Conservation (phyloP, 2,113 vertebrate genomes). For the Pachypanchax playfairii region DNA sequence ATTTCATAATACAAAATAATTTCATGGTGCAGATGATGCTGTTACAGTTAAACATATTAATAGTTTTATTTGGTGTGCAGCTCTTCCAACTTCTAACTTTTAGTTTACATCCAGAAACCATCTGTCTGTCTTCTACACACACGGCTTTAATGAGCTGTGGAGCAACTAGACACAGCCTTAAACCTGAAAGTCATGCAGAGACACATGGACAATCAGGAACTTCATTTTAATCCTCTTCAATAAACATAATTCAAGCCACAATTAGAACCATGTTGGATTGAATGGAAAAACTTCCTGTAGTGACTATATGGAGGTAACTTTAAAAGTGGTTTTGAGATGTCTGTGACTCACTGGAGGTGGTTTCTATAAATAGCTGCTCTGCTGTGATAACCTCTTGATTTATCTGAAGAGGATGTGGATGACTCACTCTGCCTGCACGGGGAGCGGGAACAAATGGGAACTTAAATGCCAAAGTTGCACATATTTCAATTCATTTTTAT, state of each 20-base stretch:
- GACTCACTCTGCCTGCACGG: slow-evolving; percentile 68
- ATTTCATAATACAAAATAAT: neutral
- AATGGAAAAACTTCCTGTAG: slow-evolving; percentile 47
- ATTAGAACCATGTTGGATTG: slow-evolving; percentile 35
- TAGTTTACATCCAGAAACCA: no score
- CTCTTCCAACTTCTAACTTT: neutral
- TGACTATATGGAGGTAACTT: slow-evolving; percentile 45
- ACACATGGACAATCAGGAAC: neutral
- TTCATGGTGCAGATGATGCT: slow-evolving; percentile 1
- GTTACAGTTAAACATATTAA: neutral
- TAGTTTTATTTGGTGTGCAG: slow-evolving; percentile 5
- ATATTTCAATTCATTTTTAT: no score
- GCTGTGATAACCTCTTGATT: slow-evolving; percentile 77
- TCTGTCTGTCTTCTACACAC: no score
- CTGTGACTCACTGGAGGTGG: slow-evolving; percentile 51
- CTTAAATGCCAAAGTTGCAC: slow-evolving; percentile 4
- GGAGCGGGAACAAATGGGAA: slow-evolving; percentile 42
- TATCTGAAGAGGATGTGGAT: slow-evolving; percentile 75
- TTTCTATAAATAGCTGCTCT: slow-evolving; percentile 75
- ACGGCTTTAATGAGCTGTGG: no score
- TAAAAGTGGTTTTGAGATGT: slow-evolving; percentile 68
- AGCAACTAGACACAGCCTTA: no score
- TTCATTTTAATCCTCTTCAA: neutral
- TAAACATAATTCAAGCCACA: no score
- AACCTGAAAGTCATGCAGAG: no score